Evolutionary conservation across 2,888 invertebrate genomes (phyloP).

Genomic region (Diadegma fenestrale): DNA sequence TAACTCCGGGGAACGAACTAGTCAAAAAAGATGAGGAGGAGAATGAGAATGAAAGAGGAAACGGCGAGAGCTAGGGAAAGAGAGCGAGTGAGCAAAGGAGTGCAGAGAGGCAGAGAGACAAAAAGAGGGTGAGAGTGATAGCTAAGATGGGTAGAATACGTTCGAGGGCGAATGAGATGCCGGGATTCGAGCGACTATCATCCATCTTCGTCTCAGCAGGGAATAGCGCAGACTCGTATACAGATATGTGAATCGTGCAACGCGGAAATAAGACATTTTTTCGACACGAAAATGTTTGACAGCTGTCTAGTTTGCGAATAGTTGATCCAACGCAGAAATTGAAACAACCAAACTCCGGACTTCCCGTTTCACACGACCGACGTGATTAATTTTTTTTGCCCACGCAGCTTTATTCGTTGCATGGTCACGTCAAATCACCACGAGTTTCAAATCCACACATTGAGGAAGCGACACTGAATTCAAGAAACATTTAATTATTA

Average conservation of each 20-base stretch:
- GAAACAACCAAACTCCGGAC: neutral
- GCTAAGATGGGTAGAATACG: constrained; percentile 68
- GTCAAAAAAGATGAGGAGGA: constrained; percentile 17
- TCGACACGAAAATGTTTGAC: constrained; percentile 18
- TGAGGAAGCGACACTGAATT: neutral
- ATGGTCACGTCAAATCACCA: neutral
- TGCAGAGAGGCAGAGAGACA: constrained; percentile 2
- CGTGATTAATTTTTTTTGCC: neutral
- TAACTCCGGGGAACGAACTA: neutral
- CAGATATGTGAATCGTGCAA: neutral
- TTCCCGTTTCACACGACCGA: neutral
- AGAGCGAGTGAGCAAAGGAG: constrained; percentile 2
- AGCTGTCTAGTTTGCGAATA: constrained; percentile 12
- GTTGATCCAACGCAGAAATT: constrained; percentile 14
- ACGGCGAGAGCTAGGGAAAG: constrained; percentile 3
- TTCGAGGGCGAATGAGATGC: constrained; percentile 73
- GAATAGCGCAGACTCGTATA: constrained; percentile 65
- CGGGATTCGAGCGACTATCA: constrained; percentile 76
- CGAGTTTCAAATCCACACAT: neutral
- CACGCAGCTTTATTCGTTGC: neutral
- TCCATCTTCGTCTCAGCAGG: constrained; percentile 78
- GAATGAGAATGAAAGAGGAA: constrained; percentile 11
- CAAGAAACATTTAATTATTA: neutral
- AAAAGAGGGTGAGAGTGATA: constrained; percentile 30
- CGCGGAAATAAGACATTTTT: constrained; percentile 9